Conservation (phyloP, 2,888 invertebrate species). For the Cheilosia vulpina region DNA sequence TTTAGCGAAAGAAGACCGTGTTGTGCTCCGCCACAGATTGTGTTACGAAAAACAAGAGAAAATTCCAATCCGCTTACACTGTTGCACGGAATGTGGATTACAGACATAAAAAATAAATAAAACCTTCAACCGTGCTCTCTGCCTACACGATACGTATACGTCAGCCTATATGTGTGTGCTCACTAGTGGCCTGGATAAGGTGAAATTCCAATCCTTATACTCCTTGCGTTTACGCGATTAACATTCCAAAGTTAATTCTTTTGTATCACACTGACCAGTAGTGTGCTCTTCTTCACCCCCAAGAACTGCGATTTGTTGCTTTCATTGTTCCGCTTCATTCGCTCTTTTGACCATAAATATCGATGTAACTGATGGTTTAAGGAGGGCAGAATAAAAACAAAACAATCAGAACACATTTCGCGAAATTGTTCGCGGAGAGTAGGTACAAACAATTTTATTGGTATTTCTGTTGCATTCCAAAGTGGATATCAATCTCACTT, state of each 20-base stretch:
- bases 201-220: conserved; percentile 73
- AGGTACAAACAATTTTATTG: conserved; percentile 44
- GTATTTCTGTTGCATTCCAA: conserved; percentile 44
- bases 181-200: conserved; percentile 59
- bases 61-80: conserved; percentile 69
- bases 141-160: background rate
- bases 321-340: background rate
- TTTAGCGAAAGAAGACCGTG: conserved; percentile 14
- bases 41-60: conserved; percentile 13
- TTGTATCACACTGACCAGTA: conserved; percentile 10
- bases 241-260: conserved; percentile 69
- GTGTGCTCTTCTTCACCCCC: background rate
- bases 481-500: conserved; percentile 52
- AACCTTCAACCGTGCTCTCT: conserved; percentile 27
- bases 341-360: conserved; percentile 39
- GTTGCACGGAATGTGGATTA: conserved; percentile 66
- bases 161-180: background rate
- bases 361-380: conserved; percentile 49
- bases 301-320: conserved; percentile 15
- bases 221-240: conserved; percentile 72
- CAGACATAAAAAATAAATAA: conserved; percentile 43
- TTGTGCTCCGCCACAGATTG: conserved; percentile 7
- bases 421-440: conserved; percentile 39
- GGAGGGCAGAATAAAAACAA: conserved; percentile 8
- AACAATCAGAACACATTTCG: conserved; percentile 55